Evolutionary conservation across 1,140 invertebrate species (phyloP), one percentile per base, ranked within the genome.

Genomic region (Pachypsylla venusta): DNA sequence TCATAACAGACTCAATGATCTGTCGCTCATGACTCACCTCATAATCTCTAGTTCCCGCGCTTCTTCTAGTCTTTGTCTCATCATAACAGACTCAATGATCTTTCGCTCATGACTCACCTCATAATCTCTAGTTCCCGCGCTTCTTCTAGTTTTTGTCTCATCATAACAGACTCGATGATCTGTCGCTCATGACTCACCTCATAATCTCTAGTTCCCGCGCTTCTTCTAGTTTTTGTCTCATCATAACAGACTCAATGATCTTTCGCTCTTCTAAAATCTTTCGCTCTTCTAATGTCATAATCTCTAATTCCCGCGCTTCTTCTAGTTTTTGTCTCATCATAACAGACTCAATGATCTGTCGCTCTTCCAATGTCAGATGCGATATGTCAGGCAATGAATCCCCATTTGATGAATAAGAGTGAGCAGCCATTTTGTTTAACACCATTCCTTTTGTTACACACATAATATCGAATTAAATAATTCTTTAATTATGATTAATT

Each of bases 1-100:
- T 82, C 76, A 98, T 89, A 66, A 99, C 95, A 68, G 84, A 83
- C 75, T 97, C 89, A 74, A 99, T 98, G 77, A 98, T 95, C 75
- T 85, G 84, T 71, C 94, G 81, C 78, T 98, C 95, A 10, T 60
- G 64, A 73, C 81, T 79, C 74, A 95, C 92, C 88, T 90, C 81
- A 94, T 87, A 71, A 94, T 87, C 74, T 93, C 88, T 71, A 88
- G 85, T 73, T 98, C 93, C n/a, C n/a, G n/a, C n/a, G n/a, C n/a
- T n/a, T n/a, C n/a, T n/a, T n/a, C n/a, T n/a, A 72, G 87, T 72
- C 87, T 87, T 74, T 98, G 94, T 62, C 94, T 78, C 77, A 91
- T 82, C 76, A 98, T 89, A 66, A 98, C 95, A 69, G 84, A 82
- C 74, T 96, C 89, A 73, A 98, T 98, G 77, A 97, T 95, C 74